These are phyloP conservation scores for Machimus atricapillus DNA, from an alignment of 2,888 invertebrate species.

Conservation along the genomic window DNA sequence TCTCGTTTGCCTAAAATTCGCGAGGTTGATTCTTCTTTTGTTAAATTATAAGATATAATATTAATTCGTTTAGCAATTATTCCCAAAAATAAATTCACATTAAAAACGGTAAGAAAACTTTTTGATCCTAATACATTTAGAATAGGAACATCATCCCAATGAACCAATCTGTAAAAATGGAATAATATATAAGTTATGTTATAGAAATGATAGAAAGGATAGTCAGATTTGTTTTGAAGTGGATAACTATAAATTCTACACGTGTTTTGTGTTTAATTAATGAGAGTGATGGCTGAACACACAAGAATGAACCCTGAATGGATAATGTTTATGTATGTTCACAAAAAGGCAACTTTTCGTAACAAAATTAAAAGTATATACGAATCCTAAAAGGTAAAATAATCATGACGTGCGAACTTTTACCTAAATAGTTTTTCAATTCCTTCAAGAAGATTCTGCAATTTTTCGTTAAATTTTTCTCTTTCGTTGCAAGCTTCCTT, in stretches of 20 bases:
- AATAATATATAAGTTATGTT: background rate
- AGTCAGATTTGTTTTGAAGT: background rate
- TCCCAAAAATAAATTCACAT: constrained; percentile 82
- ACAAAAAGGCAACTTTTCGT: too few relatives aligned
- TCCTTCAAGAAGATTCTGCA: constrained; percentile 62
- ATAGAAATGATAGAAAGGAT: background rate
- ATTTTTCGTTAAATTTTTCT: constrained; percentile 54
- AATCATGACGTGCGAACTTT: background rate
- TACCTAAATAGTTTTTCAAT: constrained; percentile 64
- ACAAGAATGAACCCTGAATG: too few relatives aligned
- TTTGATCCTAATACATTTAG: constrained; percentile 75
- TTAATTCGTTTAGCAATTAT: constrained; percentile 77
- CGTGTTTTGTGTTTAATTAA: too few relatives aligned
- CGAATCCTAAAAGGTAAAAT: background rate
- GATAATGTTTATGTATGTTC: too few relatives aligned
- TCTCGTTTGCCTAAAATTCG: constrained; percentile 59
- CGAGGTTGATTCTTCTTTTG: constrained; percentile 56
- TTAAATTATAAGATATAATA: constrained; percentile 56
- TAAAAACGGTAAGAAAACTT: constrained; percentile 75
- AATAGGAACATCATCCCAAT: constrained; percentile 77
- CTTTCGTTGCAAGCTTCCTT: constrained; percentile 53
- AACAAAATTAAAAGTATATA: too few relatives aligned
- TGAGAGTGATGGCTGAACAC: too few relatives aligned
- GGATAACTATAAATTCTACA: too few relatives aligned
- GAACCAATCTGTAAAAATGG: constrained; percentile 67